phyloP scores from a whole-genome alignment of 2,797 vertebrate species.

The Leucoraja ocellata region DNA sequence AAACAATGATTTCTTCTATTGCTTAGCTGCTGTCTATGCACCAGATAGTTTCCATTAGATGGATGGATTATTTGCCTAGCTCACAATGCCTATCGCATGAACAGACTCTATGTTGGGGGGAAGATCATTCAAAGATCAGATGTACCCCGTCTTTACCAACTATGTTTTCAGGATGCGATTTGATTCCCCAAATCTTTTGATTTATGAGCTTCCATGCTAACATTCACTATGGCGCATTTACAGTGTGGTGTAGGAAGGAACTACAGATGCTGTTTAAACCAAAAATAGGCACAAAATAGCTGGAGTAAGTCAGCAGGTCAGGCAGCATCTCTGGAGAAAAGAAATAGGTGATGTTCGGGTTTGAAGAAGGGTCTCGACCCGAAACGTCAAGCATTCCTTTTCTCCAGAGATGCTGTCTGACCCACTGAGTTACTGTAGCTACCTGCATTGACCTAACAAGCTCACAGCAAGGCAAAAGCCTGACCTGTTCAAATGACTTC shows the following conservation, averaged over 20 bases:
- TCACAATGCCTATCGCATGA: neutral
- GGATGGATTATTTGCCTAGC: neutral
- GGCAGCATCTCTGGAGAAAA: too few species aligned
- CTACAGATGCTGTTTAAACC: too few species aligned
- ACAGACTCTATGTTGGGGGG: neutral
- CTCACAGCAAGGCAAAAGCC: neutral
- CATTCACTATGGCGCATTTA: neutral
- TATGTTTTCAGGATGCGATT: neutral
- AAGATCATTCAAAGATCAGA: neutral
- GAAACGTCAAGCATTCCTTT: too few species aligned
- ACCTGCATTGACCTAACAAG: neutral
- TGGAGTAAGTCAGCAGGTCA: too few species aligned
- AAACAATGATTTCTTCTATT: neutral
- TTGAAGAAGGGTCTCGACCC: too few species aligned
- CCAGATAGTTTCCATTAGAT: neutral
- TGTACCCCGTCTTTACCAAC: neutral
- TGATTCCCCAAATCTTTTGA: neutral
- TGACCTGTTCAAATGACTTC: neutral
- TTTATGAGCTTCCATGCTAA: neutral
- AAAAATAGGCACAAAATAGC: too few species aligned
- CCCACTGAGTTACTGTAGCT: too few species aligned
- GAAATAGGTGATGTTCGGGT: too few species aligned
- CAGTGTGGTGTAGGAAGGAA: neutral
- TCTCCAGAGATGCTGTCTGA: too few species aligned
- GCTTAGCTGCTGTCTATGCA: neutral